Percentiles rank a stretch among this genome's conserved stretches.
Conservation (phyloP, 2,113 vertebrate species). For the Zosterops borbonicus region DNA sequence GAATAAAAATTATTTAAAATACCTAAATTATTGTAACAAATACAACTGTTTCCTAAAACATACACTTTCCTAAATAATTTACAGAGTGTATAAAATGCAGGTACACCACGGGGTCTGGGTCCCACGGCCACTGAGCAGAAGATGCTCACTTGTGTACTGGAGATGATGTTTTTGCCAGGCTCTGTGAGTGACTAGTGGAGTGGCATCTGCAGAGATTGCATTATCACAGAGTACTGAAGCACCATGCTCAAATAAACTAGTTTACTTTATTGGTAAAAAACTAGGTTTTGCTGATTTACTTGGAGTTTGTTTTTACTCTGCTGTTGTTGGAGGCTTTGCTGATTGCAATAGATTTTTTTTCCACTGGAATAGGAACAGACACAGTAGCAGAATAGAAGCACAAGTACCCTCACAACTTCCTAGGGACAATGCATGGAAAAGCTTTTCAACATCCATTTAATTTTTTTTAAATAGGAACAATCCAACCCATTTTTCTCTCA, state of each 20-base stretch:
- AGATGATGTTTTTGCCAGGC: neutral
- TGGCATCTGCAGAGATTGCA: neutral
- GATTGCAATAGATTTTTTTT: neutral
- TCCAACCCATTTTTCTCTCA: neutral
- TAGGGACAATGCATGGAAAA: neutral
- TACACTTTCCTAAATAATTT: neutral
- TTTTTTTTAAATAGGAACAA: neutral
- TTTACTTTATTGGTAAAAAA: neutral
- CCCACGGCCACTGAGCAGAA: neutral
- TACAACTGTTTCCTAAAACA: neutral
- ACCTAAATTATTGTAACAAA: conserved; percentile 24
- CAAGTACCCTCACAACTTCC: neutral
- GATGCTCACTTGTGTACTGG: neutral
- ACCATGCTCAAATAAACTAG: neutral
- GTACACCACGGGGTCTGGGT: neutral
- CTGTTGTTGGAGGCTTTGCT: neutral
- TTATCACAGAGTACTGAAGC: neutral
- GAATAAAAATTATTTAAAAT: conserved; percentile 38
- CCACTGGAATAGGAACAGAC: neutral
- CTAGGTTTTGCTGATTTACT: neutral
- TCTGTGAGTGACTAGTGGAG: neutral
- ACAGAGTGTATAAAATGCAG: neutral
- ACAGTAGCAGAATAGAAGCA: neutral
- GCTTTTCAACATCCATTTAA: neutral
- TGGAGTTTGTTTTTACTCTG: neutral